Percentiles rank a stretch among this genome's conserved stretches.
Conservation (phyloP, 2,113 vertebrate genomes). For the Smithornis capensis region DNA sequence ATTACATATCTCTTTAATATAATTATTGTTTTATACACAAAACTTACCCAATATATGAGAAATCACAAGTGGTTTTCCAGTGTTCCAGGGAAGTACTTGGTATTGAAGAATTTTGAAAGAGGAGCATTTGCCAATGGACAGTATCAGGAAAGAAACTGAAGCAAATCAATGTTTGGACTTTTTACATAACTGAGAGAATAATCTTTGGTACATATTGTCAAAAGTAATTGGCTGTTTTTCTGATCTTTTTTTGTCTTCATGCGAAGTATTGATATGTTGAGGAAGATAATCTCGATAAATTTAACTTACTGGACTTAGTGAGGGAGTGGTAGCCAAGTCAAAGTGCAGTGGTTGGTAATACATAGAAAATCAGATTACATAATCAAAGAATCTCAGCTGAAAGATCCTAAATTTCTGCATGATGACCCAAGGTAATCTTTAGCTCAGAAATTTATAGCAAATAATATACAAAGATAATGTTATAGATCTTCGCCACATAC, state of each 20-base stretch:
- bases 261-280: not conserved
- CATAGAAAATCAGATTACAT: not conserved
- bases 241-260: not conserved
- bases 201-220: not conserved
- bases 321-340: not conserved
- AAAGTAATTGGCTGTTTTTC: not conserved
- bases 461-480: accelerated
- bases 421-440: no score
- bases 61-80: not conserved
- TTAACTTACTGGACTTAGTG: not conserved
- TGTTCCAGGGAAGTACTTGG: accelerated
- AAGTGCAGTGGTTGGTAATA: not conserved
- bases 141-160: not conserved
- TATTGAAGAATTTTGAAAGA: not conserved
- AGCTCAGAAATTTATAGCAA: not conserved
- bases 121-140: not conserved
- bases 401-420: not conserved
- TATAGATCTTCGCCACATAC: not conserved
- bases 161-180: not conserved
- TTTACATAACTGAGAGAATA: not conserved
- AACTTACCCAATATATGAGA: not conserved
- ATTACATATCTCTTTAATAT: not conserved
- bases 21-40: not conserved
- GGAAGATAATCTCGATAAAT: not conserved
- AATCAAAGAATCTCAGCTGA: not conserved